phyloP scores from a whole-genome alignment of 2,888 invertebrate species.

The Stenurella melanura region DNA sequence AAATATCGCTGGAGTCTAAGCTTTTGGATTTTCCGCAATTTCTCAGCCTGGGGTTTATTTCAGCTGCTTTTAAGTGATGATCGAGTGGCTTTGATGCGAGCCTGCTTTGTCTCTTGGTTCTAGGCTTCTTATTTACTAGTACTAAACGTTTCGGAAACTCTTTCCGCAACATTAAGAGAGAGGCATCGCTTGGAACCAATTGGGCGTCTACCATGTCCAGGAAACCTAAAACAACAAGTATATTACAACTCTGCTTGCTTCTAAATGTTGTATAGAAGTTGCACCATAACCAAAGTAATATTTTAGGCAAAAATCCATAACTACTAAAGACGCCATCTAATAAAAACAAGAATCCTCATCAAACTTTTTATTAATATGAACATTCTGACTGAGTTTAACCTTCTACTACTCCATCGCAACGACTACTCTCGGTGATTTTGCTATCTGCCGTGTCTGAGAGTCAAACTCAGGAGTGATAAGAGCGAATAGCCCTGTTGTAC shows the following conservation, averaged over 20 bases:
- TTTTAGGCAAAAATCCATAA: too few species aligned
- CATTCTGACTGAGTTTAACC: too few species aligned
- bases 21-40: constrained; percentile 87
- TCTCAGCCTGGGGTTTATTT: constrained; percentile 71
- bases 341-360: too few species aligned
- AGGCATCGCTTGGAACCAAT: constrained; percentile 84
- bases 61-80: constrained; percentile 57
- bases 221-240: constrained; percentile 51
- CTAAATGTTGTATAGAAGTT: background rate
- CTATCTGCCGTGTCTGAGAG: too few species aligned
- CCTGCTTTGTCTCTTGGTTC: constrained; percentile 61
- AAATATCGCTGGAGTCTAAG: constrained; percentile 88
- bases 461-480: too few species aligned
- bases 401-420: too few species aligned
- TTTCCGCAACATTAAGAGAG: constrained; percentile 81
- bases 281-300: too few species aligned
- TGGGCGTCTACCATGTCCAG: constrained; percentile 88
- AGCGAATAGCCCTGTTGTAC: too few species aligned
- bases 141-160: constrained; percentile 87
- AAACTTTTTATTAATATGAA: too few species aligned
- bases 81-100: constrained; percentile 55
- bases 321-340: too few species aligned
- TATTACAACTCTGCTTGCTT: background rate
- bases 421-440: too few species aligned
- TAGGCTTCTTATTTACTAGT: constrained; percentile 78